Evolutionary conservation across 2,888 invertebrate species (phyloP).

Genomic region (Epinotia ramella): DNA sequence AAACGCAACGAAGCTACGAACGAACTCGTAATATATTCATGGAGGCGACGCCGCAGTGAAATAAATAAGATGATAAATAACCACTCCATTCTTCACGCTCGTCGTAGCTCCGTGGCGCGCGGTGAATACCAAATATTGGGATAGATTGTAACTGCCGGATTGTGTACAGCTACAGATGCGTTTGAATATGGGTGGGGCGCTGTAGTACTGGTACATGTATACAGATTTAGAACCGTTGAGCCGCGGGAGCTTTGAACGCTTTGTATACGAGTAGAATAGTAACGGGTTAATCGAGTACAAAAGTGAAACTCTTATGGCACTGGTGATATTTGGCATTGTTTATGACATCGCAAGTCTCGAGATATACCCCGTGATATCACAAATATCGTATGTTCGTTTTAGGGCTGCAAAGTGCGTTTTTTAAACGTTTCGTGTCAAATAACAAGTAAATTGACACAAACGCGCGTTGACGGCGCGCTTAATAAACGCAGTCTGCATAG

Average conservation of each 20-base stretch:
- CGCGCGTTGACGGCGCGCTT: too few relatives aligned
- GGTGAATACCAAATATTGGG: conserved; percentile 38
- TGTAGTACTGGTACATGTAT: not conserved
- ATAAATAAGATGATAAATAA: conserved; percentile 44
- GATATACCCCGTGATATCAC: too few relatives aligned
- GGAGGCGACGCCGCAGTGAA: conserved; percentile 38
- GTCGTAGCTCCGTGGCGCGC: conserved; percentile 36
- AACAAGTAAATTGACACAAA: too few relatives aligned
- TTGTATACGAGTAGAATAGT: not conserved
- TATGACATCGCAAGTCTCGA: too few relatives aligned
- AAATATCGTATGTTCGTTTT: too few relatives aligned
- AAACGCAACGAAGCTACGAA: conserved; percentile 32
- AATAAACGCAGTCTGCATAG: too few relatives aligned
- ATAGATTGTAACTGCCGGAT: not conserved
- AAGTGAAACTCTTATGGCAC: too few relatives aligned
- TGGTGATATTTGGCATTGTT: too few relatives aligned
- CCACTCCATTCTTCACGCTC: conserved; percentile 42
- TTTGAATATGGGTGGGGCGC: not conserved
- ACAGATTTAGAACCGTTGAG: not conserved
- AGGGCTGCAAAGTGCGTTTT: too few relatives aligned
- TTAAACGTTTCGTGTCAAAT: too few relatives aligned
- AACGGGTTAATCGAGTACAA: not conserved
- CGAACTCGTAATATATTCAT: conserved; percentile 40
- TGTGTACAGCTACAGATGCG: conserved; percentile 12
- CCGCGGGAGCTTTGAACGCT: not conserved